phyloP scores from a whole-genome alignment of 2,797 vertebrate genomes.

The Spinibarbus caldwelli region DNA sequence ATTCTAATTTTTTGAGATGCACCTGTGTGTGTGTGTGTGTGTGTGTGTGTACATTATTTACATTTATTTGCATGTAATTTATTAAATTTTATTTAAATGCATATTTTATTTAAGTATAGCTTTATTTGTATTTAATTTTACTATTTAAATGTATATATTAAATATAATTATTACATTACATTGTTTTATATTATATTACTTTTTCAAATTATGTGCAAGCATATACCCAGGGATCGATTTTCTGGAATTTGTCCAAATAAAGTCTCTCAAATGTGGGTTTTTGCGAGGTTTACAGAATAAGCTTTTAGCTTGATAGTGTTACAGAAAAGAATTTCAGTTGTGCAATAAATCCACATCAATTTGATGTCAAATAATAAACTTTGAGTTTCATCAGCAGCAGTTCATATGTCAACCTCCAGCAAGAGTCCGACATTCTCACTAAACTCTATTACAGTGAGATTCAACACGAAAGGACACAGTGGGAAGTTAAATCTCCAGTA shows the following conservation, averaged over 20 bases:
- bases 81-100: too few relatives aligned
- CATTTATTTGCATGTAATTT: too few relatives aligned
- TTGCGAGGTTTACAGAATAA: not conserved
- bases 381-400: not conserved
- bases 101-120: too few relatives aligned
- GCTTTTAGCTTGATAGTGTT: not conserved
- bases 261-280: not conserved
- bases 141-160: too few relatives aligned
- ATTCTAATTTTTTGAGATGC: too few relatives aligned
- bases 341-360: slow-evolving; percentile 4
- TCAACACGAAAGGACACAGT: slow-evolving; percentile 26
- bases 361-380: slow-evolving; percentile 8
- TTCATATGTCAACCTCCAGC: slow-evolving; percentile 2
- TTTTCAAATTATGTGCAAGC: too few relatives aligned
- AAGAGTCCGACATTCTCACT: slow-evolving; percentile 15
- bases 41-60: too few relatives aligned
- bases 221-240: not conserved
- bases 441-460: slow-evolving; percentile 14
- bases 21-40: too few relatives aligned
- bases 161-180: too few relatives aligned
- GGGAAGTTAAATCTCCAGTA: slow-evolving; percentile 44
- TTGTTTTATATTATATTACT: not conserved
- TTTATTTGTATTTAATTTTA: too few relatives aligned
- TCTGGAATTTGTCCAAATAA: not conserved
- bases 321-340: not conserved